These are phyloP conservation scores for Abramis brama DNA, from an alignment of 2,113 vertebrate species.

Conservation along the genomic window DNA sequence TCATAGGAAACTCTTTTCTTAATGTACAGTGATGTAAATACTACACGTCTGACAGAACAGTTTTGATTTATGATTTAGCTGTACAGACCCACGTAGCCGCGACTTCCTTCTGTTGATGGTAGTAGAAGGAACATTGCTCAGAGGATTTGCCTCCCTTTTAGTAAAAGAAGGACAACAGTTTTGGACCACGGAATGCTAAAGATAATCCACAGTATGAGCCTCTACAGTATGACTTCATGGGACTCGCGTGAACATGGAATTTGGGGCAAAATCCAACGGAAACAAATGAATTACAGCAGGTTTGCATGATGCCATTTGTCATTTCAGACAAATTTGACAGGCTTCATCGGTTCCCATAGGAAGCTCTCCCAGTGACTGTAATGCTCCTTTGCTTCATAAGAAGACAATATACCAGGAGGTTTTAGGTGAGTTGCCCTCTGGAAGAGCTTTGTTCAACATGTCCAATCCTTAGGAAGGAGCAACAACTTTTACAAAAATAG, in stretches of 20 bases:
- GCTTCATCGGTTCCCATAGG: background rate
- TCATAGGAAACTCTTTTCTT: slow-evolving; percentile 51
- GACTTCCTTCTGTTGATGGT: slow-evolving; percentile 20
- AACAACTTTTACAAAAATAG: slow-evolving; percentile 21
- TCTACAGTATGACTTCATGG: background rate
- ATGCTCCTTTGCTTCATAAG: background rate
- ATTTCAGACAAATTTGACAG: slow-evolving; percentile 14
- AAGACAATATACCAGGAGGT: background rate
- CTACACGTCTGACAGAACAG: background rate
- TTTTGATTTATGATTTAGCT: slow-evolving; percentile 32
- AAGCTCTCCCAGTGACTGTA: slow-evolving; percentile 8
- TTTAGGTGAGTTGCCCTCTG: slow-evolving; percentile 26
- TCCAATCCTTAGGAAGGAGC: background rate
- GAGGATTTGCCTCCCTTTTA: background rate
- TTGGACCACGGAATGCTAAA: slow-evolving; percentile 14
- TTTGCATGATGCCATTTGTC: slow-evolving; percentile 48
- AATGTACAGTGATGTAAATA: slow-evolving; percentile 80
- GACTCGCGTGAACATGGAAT: background rate
- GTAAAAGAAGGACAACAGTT: slow-evolving; percentile 2
- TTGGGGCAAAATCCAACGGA: slow-evolving; percentile 28
- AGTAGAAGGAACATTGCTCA: slow-evolving; percentile 17
- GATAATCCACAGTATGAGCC: slow-evolving; percentile 12
- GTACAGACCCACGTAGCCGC: slow-evolving; percentile 47
- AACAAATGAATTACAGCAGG: slow-evolving; percentile 43
- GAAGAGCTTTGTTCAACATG: background rate